These are phyloP conservation scores for Hypanus sabinus DNA, from an alignment of 2,113 vertebrate genomes.

Conservation along the genomic window DNA sequence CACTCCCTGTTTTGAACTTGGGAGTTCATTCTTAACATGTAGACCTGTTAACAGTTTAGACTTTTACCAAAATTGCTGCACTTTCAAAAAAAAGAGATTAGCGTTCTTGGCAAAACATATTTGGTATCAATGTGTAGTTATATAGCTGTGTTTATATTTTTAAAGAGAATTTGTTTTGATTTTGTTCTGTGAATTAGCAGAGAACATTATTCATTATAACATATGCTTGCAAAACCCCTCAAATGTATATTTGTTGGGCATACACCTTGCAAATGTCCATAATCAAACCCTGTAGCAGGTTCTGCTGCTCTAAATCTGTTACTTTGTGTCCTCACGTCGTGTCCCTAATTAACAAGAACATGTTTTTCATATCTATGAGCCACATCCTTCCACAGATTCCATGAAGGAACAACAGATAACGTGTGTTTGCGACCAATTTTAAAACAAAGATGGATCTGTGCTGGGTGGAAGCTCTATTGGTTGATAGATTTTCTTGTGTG, in stretches of 20 bases:
- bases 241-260: background rate
- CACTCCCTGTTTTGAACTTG: background rate
- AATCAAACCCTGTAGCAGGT: background rate
- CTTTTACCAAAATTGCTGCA: background rate
- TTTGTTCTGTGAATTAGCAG: background rate
- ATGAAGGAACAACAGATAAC: background rate
- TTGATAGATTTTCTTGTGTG: background rate
- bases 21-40: background rate
- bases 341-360: background rate
- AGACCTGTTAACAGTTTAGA: background rate
- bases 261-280: background rate
- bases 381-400: background rate
- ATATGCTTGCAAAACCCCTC: background rate
- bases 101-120: background rate
- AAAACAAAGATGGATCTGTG: background rate
- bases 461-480: background rate
- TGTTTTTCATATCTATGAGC: background rate
- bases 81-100: slow-evolving; percentile 8
- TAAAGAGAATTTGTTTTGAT: slow-evolving; percentile 20
- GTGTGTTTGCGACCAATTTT: background rate
- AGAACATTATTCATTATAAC: background rate
- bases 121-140: background rate
- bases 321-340: background rate
- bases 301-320: background rate
- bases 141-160: background rate